Evolutionary conservation across 1,140 invertebrate species (phyloP).

Genomic region (Wasmannia auropunctata): DNA sequence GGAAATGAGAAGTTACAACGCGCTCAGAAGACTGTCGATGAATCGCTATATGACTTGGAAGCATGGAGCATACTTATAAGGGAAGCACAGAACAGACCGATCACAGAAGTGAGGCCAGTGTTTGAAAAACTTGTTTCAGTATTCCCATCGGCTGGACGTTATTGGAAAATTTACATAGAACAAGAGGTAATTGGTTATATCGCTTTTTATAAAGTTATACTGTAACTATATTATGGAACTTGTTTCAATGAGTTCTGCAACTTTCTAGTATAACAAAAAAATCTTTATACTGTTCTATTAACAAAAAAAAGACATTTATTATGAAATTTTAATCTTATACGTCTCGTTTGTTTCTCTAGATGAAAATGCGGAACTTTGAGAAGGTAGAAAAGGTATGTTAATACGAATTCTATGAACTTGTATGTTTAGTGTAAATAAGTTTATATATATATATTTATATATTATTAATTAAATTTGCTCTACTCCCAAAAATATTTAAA

Average conservation of each 20-base stretch:
- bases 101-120: constrained; percentile 95
- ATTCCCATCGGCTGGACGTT: constrained; percentile 98
- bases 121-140: constrained; percentile 97
- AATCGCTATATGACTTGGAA: constrained; percentile 96
- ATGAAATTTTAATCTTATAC: constrained; percentile 6
- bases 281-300: not conserved
- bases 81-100: constrained; percentile 95
- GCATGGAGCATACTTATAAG: constrained; percentile 98
- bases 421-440: constrained; percentile 72
- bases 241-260: not conserved
- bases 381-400: constrained; percentile 98
- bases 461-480: constrained; percentile 56
- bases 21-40: constrained; percentile 92
- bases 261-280: not conserved
- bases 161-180: constrained; percentile 99
- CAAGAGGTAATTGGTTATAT: constrained; percentile 92
- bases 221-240: not conserved
- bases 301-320: not conserved
- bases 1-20: constrained; percentile 93
- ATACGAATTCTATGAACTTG: constrained; percentile 74
- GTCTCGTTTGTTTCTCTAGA: constrained; percentile 87
- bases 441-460: constrained; percentile 47
- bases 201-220: not conserved
- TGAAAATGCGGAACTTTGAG: constrained; percentile 98
- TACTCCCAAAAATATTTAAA: constrained; percentile 69